Evolutionary conservation across 1,140 invertebrate genomes (phyloP), one percentile per base, ranked within the genome.

Genomic region (Lanistes nyassanus): DNA sequence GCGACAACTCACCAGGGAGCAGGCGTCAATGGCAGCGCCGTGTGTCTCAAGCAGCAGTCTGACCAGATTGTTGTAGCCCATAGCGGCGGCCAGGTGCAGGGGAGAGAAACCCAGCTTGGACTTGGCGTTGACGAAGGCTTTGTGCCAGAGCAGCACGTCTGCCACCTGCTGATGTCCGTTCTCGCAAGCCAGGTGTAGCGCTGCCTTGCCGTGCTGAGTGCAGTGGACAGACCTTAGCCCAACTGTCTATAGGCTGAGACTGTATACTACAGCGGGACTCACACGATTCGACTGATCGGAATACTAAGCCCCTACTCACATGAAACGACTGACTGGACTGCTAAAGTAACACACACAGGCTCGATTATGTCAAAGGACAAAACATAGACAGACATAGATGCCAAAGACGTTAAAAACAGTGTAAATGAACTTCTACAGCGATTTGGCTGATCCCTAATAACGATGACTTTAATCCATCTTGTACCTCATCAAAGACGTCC

Each of bases 401-500:
- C 4, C 64, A 5, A 47, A 19, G 51, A 9, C 13, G 26, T 58
- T 6, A 42, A 31, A 60, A 19, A 67, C 21, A 47, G 2, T 23
- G 65, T 36, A 19, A 36, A 29, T 36, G 65, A 42, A 23, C 66
- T 65, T n/a, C n/a, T n/a, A n/a, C n/a, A n/a, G n/a, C n/a, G n/a
- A n/a, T n/a, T n/a, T n/a, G n/a, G n/a, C n/a, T n/a, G n/a, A n/a
- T n/a, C n/a, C n/a, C n/a, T n/a, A n/a, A n/a, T n/a, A n/a, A n/a
- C n/a, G n/a, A n/a, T 42, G 23, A 53, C 21, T 73, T 65, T 26
- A 16, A 36, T n/a, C 51, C 26, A 23, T 21, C n/a, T 47, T 36
- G 60, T 78, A 98, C 97, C 78, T 94, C 94, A 87, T 99, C 98
- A 88, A 99, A 99, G 0, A 99, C 97, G 89, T 99, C 98, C 11